Evolutionary conservation across 2,797 vertebrate species (phyloP).

Genomic region (Ambastaia sidthimunki): DNA sequence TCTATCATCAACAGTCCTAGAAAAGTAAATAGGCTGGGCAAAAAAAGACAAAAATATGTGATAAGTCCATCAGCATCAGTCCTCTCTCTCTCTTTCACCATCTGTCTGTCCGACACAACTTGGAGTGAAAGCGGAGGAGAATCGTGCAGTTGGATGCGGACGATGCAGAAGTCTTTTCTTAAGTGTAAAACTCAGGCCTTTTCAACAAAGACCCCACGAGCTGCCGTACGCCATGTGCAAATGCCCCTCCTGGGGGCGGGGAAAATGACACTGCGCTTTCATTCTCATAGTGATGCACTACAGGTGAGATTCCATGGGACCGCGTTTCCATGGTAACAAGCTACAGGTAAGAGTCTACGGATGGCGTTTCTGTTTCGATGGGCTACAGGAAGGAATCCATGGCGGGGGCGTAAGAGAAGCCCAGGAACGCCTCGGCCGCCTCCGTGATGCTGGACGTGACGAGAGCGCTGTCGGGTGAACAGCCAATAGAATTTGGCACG

Average conservation of each 20-base stretch:
- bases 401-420: constrained; percentile 93
- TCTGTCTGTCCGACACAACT: constrained; percentile 35
- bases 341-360: constrained; percentile 62
- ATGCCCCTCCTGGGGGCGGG: constrained; percentile 7
- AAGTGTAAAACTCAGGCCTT: constrained; percentile 73
- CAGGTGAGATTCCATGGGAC: constrained; percentile 83
- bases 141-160: constrained; percentile 56
- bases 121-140: constrained; percentile 48
- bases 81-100: constrained; percentile 25
- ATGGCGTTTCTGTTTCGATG: constrained; percentile 47
- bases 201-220: constrained; percentile 79
- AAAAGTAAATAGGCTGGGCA: constrained; percentile 17
- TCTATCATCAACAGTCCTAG: constrained; percentile 42
- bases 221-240: constrained; percentile 91
- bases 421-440: constrained; percentile 92
- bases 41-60: background rate
- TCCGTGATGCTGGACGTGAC: constrained; percentile 94
- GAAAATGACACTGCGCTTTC: constrained; percentile 36
- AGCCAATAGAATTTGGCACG: constrained; percentile 93
- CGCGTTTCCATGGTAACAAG: constrained; percentile 59
- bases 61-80: constrained; percentile 30
- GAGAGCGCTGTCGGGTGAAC: constrained; percentile 91
- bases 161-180: constrained; percentile 75
- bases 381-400: constrained; percentile 88
- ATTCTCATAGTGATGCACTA: constrained; percentile 70